Percentiles rank a stretch among this genome's conserved stretches.
Conservation (phyloP, 2,113 vertebrate genomes). For the Ctenodactylus gundi region DNA sequence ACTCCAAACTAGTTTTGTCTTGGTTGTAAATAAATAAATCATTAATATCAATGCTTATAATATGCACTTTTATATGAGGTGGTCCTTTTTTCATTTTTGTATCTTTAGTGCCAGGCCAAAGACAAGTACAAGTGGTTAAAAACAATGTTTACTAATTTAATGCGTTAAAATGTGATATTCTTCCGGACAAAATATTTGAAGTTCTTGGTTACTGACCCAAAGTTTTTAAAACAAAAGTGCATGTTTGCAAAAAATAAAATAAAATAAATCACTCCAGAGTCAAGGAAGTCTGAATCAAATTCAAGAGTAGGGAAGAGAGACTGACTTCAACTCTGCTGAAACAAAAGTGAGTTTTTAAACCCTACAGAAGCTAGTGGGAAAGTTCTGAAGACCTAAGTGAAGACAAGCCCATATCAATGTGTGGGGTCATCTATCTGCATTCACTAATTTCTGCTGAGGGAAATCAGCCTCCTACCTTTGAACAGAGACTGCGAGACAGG, state of each 20-base stretch:
- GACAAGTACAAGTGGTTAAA: background rate
- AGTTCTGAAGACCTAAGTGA: background rate
- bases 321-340: background rate
- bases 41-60: slow-evolving; percentile 21
- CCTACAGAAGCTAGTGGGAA: background rate
- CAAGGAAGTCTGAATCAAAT: background rate
- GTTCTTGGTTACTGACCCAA: background rate
- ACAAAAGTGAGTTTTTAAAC: background rate
- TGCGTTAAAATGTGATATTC: background rate
- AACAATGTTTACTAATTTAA: background rate
- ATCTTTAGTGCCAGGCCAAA: background rate
- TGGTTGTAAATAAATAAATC: slow-evolving; percentile 41
- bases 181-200: background rate
- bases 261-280: background rate
- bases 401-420: background rate
- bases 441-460: background rate
- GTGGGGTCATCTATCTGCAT: too few species aligned
- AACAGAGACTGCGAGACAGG: background rate
- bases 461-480: background rate
- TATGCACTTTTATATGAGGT: background rate
- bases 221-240: background rate
- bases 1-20: slow-evolving; percentile 38
- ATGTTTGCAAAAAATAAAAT: background rate
- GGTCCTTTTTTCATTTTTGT: background rate
- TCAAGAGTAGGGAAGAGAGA: background rate